Percentiles rank a stretch among this genome's conserved stretches.
Conservation (phyloP, 2,113 vertebrate genomes). For the Perca flavescens region DNA sequence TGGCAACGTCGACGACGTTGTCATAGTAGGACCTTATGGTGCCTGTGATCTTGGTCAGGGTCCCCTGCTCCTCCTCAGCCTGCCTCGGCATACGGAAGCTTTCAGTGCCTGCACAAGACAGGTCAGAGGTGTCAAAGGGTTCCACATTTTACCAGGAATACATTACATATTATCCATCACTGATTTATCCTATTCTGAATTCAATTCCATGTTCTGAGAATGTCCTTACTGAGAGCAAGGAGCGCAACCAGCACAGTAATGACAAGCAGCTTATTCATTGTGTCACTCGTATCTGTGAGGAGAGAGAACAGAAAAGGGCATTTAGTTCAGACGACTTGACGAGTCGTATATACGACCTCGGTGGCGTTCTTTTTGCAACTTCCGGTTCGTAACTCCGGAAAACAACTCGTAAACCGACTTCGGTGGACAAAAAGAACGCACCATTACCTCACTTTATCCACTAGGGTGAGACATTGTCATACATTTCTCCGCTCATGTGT, state of each 20-base stretch:
- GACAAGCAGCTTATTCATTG: conserved; percentile 82
- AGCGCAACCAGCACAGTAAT: conserved; percentile 76
- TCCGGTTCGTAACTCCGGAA: too few species aligned
- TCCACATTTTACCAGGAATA: neutral
- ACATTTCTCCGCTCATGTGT: neutral
- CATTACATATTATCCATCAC: neutral
- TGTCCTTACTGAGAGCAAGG: conserved; percentile 78
- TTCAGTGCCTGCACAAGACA: conserved; percentile 68
- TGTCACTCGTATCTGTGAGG: conserved; percentile 61
- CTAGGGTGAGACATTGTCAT: conserved; percentile 68
- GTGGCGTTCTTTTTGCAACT: too few species aligned
- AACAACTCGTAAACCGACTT: too few species aligned
- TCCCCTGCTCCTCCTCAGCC: conserved; percentile 52
- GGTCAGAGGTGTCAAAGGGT: conserved; percentile 1
- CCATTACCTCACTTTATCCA: conserved; percentile 52
- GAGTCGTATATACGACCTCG: too few species aligned
- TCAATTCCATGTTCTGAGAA: neutral
- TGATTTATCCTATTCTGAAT: neutral
- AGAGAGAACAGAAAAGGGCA: conserved; percentile 9
- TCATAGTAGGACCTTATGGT: conserved; percentile 71
- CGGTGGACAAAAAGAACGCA: too few species aligned
- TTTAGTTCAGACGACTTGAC: too few species aligned
- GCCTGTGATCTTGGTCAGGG: conserved; percentile 47
- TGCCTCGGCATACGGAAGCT: conserved; percentile 78
- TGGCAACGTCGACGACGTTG: conserved; percentile 39